Conservation (phyloP, 2,113 vertebrate genomes). For the Grammomys surdaster region DNA sequence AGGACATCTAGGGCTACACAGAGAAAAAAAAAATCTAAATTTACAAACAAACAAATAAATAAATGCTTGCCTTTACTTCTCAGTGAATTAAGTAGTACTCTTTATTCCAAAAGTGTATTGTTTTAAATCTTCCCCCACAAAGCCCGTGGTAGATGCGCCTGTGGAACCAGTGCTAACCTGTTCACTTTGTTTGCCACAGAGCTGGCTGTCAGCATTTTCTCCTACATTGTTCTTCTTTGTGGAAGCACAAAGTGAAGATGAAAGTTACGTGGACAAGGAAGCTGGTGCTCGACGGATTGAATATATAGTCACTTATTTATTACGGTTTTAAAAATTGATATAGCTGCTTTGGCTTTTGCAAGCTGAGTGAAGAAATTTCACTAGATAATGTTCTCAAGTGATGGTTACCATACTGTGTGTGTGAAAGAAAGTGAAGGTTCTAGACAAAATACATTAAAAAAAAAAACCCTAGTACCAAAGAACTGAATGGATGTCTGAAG, state of each 20-base stretch:
- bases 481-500: background rate
- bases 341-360: slow-evolving; percentile 59
- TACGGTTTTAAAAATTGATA: slow-evolving; percentile 29
- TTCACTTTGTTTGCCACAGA: slow-evolving; percentile 32
- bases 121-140: background rate
- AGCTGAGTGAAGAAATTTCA: slow-evolving; percentile 63
- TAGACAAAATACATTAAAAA: background rate
- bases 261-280: slow-evolving; percentile 59
- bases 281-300: slow-evolving; percentile 25
- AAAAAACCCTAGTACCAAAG: background rate
- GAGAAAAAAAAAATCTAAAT: background rate
- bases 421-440: slow-evolving; percentile 4
- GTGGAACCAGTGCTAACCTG: slow-evolving; percentile 7
- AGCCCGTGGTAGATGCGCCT: background rate
- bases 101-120: slow-evolving; percentile 47
- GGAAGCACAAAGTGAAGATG: slow-evolving; percentile 53
- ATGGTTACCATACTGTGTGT: slow-evolving; percentile 25
- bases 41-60: background rate
- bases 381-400: slow-evolving; percentile 48
- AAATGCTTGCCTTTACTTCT: background rate
- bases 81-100: background rate
- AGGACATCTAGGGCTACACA: background rate
- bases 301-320: slow-evolving; percentile 62
- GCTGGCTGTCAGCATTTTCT: slow-evolving; percentile 50
- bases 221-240: slow-evolving; percentile 50